Conservation (phyloP, 1,140 invertebrate species). For the Dryas iulia region DNA sequence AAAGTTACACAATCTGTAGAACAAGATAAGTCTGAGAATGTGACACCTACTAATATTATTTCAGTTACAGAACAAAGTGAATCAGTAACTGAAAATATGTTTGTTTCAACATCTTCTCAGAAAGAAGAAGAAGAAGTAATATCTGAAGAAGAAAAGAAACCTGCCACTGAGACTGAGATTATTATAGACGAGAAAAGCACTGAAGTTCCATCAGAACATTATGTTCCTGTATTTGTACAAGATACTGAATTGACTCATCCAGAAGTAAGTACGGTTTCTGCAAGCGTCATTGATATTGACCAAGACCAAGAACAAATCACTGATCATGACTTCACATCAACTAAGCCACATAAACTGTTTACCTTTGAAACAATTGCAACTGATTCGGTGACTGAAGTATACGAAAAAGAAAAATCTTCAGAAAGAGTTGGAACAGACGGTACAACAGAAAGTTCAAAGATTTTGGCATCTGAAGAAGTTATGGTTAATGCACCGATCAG, state of each 20-base stretch:
- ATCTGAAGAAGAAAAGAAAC: not conserved
- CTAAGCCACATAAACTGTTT: not conserved
- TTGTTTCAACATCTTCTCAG: not conserved
- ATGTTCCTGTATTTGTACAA: not conserved
- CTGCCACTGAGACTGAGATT: not conserved
- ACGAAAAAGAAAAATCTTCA: slow-evolving; percentile 8
- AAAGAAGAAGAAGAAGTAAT: slow-evolving; percentile 1
- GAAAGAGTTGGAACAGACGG: not conserved
- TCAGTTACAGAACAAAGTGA: not conserved
- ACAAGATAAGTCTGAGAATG: not conserved
- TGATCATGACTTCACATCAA: not conserved
- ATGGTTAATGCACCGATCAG: not conserved
- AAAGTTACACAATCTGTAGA: not conserved
- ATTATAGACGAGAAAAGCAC: not conserved
- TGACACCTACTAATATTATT: not conserved
- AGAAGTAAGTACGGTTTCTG: not conserved
- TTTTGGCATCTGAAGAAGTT: not conserved
- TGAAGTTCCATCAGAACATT: not conserved
- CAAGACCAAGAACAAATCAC: not conserved
- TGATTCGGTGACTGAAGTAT: not conserved
- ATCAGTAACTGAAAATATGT: not conserved
- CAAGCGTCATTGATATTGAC: not conserved
- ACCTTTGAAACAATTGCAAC: not conserved
- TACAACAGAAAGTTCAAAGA: slow-evolving; percentile 3
- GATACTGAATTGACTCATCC: not conserved